Conservation (phyloP, 2,888 invertebrate species). For the Dryadula phaetusa region DNA sequence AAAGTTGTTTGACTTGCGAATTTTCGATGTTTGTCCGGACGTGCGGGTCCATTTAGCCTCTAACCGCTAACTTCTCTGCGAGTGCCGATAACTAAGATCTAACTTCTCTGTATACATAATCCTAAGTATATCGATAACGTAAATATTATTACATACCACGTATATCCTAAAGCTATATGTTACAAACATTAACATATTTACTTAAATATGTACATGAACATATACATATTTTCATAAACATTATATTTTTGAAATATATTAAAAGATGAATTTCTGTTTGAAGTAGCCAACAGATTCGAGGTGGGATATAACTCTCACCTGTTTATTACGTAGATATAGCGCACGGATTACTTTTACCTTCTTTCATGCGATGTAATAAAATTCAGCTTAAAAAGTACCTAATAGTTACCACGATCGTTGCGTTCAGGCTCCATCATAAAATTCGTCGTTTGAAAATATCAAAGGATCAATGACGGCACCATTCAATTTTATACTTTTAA, state of each 20-base stretch:
- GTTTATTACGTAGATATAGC: conserved; percentile 47
- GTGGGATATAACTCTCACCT: conserved; percentile 61
- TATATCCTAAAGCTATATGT: background rate
- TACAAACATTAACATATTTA: conserved; percentile 10
- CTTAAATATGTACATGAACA: too few species aligned
- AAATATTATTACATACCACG: background rate
- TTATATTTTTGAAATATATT: conserved; percentile 12
- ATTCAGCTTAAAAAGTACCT: conserved; percentile 78
- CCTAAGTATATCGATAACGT: conserved; percentile 7
- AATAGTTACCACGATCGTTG: conserved; percentile 50
- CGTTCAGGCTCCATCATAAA: conserved; percentile 40
- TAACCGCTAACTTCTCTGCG: conserved; percentile 69
- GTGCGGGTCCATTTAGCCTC: conserved; percentile 78
- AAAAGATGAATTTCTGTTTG: conserved; percentile 37
- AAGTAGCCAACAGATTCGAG: conserved; percentile 38
- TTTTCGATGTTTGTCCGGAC: conserved; percentile 80
- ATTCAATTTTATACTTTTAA: conserved; percentile 24
- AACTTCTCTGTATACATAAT: conserved; percentile 35
- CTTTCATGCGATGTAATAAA: conserved; percentile 82
- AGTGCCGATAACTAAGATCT: conserved; percentile 43
- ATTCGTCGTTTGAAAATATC: conserved; percentile 32
- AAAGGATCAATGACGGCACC: conserved; percentile 14
- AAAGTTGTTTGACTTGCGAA: conserved; percentile 80
- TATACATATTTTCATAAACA: too few species aligned
- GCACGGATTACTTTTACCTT: conserved; percentile 79